A percentile compares a stretch with the other conserved stretches of the same genome.
These are phyloP conservation scores for Spinibarbus caldwelli DNA, from an alignment of 2,797 vertebrate genomes.

Conservation along the genomic window DNA sequence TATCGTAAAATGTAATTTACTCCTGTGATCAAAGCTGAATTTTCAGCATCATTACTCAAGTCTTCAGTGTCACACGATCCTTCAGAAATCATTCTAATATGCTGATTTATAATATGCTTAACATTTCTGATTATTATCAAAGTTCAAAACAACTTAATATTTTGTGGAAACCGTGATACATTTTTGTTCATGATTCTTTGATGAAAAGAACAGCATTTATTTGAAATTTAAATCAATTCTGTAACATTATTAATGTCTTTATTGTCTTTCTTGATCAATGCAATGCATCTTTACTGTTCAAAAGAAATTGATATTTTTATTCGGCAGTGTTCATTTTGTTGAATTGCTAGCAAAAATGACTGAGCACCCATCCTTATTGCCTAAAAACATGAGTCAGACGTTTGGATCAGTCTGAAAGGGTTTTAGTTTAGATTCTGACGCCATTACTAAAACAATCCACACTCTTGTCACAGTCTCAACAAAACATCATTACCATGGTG, in stretches of 20 bases:
- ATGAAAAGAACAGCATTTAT: neutral
- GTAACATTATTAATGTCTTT: neutral
- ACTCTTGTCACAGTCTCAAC: slow-evolving; percentile 16
- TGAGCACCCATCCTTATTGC: no score
- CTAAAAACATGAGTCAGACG: neutral
- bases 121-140: neutral
- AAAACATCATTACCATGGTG: slow-evolving; percentile 25
- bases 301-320: no score
- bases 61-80: neutral
- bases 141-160: neutral
- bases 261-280: neutral
- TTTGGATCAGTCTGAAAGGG: slow-evolving; percentile 1
- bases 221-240: neutral
- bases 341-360: neutral
- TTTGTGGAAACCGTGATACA: neutral
- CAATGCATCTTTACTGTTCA: no score
- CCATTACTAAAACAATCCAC: slow-evolving; percentile 19
- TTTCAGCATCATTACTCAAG: neutral
- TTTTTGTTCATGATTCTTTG: neutral
- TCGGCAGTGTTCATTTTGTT: neutral
- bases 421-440: slow-evolving; percentile 15
- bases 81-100: neutral
- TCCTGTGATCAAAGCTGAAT: neutral
- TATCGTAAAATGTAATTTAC: neutral
- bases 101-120: no score